Base-by-base conservation (phyloP, 2,888 invertebrate genomes). In the Agonopterix subpropinquella region DNA sequence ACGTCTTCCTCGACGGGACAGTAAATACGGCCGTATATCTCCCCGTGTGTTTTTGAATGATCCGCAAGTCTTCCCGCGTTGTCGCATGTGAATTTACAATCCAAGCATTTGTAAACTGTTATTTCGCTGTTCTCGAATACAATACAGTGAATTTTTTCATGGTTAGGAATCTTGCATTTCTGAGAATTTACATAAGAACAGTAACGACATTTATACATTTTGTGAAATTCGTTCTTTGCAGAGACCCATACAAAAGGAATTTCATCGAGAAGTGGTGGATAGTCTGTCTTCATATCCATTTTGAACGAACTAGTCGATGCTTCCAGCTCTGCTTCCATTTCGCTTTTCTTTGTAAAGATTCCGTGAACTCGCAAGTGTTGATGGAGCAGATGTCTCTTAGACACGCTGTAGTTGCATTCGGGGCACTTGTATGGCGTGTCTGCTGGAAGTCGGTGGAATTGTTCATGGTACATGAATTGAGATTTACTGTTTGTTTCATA, bases 401-500 rank as follows among this genome's bases (percentile, higher is more conserved):
- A 94, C 8, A 95, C 95, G 66, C 95, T 95, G 70, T 95, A 96
- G 57, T 93, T 93, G 74, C 96, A 97, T 60, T 92, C 89, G 15
- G 91, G 91, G 70, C 97, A 97, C 73, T 94, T 94, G 77, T 93
- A 94, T n/a, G 92, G 92, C 0, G 93, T 92, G 43, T 92, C 91
- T 47, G 92, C 90, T 0, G 92, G 92, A 41, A 80, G 69, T 11
- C 92, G 89, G 70, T 97, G 97, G 71, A 96, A 94, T 67, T 96
- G 95, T 67, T 95, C 95, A 69, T 96, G 96, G 70, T 96, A 95
- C 70, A 94, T 91, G 77, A 92, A 95, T 75, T 96, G 96, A 28
- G 95, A 95, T 74, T 95, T 95, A 72, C 94, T 95, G 70, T 95
- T 95, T 41, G 95, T 95, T 58, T 94, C 93, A 71, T 95, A 96